Conservation (phyloP, 2,888 invertebrate species). For the Drosophila gaucha region DNA sequence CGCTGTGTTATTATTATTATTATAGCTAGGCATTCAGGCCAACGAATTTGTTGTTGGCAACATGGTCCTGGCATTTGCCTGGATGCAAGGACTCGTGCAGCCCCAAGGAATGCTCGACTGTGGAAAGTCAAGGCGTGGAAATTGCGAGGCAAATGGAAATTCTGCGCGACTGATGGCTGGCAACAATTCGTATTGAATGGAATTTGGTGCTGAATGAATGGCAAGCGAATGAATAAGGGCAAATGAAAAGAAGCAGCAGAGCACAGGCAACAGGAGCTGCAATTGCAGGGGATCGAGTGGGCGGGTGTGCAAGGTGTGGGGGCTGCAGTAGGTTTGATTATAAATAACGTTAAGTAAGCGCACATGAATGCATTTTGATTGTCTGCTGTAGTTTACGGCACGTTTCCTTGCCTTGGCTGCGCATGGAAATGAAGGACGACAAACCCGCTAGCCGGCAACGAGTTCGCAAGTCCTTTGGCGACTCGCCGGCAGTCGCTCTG, state of each 20-base stretch:
- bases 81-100: slow-evolving; percentile 23
- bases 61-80: slow-evolving; percentile 1
- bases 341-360: slow-evolving; percentile 76
- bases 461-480: slow-evolving; percentile 20
- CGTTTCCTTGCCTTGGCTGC: slow-evolving; percentile 55
- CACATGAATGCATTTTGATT: slow-evolving; percentile 80
- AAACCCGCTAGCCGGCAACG: slow-evolving; percentile 38
- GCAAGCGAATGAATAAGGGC: slow-evolving; percentile 42
- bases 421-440: slow-evolving; percentile 59
- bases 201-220: slow-evolving; percentile 64
- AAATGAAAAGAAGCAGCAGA: slow-evolving; percentile 23
- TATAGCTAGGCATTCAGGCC: slow-evolving; percentile 33
- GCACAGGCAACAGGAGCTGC: slow-evolving; percentile 3
- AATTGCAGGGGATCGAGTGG: not conserved
- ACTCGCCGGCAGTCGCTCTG: slow-evolving; percentile 23
- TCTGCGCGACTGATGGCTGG: slow-evolving; percentile 52
- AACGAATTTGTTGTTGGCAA: slow-evolving; percentile 27
- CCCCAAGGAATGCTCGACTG: slow-evolving; percentile 23
- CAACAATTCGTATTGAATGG: slow-evolving; percentile 68
- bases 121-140: slow-evolving; percentile 28
- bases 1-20: slow-evolving; percentile 22
- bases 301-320: not conserved
- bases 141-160: slow-evolving; percentile 34
- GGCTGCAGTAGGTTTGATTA: slow-evolving; percentile 53
- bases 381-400: slow-evolving; percentile 73